These are phyloP conservation scores for Orthonyx spaldingii DNA, from an alignment of 2,113 vertebrate genomes.

Conservation along the genomic window DNA sequence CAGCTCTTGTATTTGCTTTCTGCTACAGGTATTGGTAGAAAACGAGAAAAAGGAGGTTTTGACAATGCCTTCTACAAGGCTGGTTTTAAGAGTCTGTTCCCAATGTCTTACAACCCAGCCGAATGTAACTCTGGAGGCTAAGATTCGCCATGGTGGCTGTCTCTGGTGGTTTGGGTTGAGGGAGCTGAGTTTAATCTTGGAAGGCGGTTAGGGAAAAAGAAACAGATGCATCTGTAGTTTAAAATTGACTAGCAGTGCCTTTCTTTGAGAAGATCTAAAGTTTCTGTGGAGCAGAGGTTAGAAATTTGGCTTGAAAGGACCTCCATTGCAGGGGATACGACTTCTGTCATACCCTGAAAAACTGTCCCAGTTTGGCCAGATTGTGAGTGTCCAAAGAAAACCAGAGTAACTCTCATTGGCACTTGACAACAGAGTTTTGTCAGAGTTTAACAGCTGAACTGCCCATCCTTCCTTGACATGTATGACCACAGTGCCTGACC, in stretches of 20 bases:
- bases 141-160: background rate
- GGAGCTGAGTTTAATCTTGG: background rate
- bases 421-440: background rate
- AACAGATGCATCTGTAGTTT: slow-evolving; percentile 19
- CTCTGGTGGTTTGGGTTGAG: background rate
- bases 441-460: background rate
- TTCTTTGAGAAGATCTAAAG: background rate
- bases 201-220: background rate
- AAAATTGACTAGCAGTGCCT: background rate
- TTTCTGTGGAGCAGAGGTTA: background rate
- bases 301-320: slow-evolving; percentile 32
- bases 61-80: background rate
- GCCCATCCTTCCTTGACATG: background rate
- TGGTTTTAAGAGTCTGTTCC: background rate
- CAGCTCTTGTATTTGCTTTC: background rate
- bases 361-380: background rate
- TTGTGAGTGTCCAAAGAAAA: background rate
- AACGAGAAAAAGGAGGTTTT: background rate
- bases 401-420: background rate
- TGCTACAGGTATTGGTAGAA: background rate
- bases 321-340: background rate
- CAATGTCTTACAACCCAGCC: background rate
- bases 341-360: slow-evolving; percentile 4
- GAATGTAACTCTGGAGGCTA: background rate
- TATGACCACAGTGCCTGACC: background rate